Conservation (phyloP, 2,113 vertebrate genomes). For the Onychostruthus taczanowskii region DNA sequence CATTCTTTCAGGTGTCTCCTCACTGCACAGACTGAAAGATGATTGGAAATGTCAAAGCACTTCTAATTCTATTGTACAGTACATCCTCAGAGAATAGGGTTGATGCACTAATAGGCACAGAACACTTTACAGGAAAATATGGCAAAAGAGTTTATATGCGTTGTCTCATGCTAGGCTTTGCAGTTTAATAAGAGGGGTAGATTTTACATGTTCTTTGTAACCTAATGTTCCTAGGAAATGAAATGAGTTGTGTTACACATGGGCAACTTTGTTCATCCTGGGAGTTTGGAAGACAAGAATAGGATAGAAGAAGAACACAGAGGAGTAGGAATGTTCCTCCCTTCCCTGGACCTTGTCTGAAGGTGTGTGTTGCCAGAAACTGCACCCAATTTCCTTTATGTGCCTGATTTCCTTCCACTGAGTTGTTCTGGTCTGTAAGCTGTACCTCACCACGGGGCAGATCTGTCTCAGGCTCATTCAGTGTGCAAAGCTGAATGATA, state of each 20-base stretch:
- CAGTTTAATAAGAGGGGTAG: not conserved
- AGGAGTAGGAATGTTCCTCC: not conserved
- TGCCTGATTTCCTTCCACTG: not conserved
- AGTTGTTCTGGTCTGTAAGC: not conserved
- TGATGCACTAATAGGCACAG: not conserved
- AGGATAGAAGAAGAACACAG: not conserved
- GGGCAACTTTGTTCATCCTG: not conserved
- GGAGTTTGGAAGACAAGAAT: not conserved
- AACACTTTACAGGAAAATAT: not conserved
- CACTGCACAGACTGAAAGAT: not conserved
- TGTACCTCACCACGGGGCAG: not conserved
- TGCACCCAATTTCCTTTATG: not conserved
- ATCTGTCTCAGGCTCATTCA: not conserved
- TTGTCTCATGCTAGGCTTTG: not conserved
- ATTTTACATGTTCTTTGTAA: not conserved
- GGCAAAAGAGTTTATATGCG: not conserved
- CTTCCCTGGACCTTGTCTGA: not conserved
- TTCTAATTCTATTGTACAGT: constrained; percentile 20
- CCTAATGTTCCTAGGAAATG: not conserved
- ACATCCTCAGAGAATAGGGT: not conserved
- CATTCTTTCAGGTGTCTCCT: not conserved
- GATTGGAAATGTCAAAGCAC: not conserved
- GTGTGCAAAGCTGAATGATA: not conserved
- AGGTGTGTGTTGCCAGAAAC: not conserved
- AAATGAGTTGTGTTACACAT: not conserved